These are phyloP conservation scores for Dinocampus coccinellae DNA, from an alignment of 2,888 invertebrate species.

Conservation along the genomic window DNA sequence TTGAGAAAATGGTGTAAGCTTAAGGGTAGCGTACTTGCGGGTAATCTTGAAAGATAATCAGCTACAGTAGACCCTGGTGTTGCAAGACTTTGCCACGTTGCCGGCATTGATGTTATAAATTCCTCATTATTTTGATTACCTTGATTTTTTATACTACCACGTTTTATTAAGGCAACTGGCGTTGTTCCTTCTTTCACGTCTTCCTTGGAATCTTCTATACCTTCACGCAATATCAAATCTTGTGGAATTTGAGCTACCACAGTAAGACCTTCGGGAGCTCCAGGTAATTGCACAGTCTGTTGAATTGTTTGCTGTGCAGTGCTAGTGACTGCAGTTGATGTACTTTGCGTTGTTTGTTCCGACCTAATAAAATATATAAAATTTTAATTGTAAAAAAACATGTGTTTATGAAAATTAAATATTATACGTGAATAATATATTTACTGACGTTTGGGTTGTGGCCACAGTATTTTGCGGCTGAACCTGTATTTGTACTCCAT, in stretches of 20 bases:
- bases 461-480: slow-evolving; percentile 68
- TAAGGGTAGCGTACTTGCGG: slow-evolving; percentile 71
- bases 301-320: slow-evolving; percentile 67
- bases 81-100: slow-evolving; percentile 72
- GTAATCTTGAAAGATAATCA: slow-evolving; percentile 72
- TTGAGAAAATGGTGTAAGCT: slow-evolving; percentile 76
- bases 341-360: slow-evolving; percentile 67
- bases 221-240: slow-evolving; percentile 75
- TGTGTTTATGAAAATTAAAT: neutral
- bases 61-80: slow-evolving; percentile 70
- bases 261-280: slow-evolving; percentile 76
- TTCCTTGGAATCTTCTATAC: slow-evolving; percentile 69
- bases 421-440: neutral
- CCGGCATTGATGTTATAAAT: slow-evolving; percentile 70
- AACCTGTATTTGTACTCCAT: slow-evolving; percentile 69
- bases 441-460: slow-evolving; percentile 66
- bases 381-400: slow-evolving; percentile 5
- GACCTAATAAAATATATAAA: too few relatives aligned
- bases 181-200: slow-evolving; percentile 69
- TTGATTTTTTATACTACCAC: slow-evolving; percentile 68
- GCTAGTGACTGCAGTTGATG: slow-evolving; percentile 66
- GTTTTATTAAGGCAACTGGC: slow-evolving; percentile 71
- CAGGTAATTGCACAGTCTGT: slow-evolving; percentile 68
- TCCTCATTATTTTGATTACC: slow-evolving; percentile 64
- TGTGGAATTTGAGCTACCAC: slow-evolving; percentile 79